phyloP scores from a whole-genome alignment of 1,140 invertebrate species.

The Eriosoma lanigerum region DNA sequence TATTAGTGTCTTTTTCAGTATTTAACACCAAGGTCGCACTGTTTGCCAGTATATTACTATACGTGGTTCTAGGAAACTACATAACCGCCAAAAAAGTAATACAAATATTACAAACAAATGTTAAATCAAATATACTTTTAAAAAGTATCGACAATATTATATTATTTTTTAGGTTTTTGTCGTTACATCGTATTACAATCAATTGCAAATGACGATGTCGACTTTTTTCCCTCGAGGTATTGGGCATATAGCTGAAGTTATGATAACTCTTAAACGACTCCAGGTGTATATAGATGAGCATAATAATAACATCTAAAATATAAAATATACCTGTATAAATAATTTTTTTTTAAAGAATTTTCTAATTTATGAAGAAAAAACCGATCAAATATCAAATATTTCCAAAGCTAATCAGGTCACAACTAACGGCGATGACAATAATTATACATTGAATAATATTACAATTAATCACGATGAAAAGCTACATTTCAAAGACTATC shows the following conservation, averaged over 20 bases:
- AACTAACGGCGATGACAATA: background rate
- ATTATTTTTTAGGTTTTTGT: conserved; percentile 9
- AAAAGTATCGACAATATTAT: too few species aligned
- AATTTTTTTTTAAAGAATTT: background rate
- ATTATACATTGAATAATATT: background rate
- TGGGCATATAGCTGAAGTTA: conserved; percentile 62
- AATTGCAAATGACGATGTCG: conserved; percentile 65
- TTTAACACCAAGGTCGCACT: conserved; percentile 74
- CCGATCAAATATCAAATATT: background rate
- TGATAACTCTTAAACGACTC: conserved; percentile 70
- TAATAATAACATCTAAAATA: background rate
- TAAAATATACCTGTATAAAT: background rate
- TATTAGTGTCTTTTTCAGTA: conserved; percentile 72
- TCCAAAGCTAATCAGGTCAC: background rate
- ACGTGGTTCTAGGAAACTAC: conserved; percentile 68
- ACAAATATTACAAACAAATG: too few species aligned
- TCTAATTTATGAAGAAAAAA: background rate
- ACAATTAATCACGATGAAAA: too few species aligned
- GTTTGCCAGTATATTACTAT: conserved; percentile 76
- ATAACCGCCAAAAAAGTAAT: conserved; percentile 75
- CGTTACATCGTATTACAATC: conserved; percentile 66
- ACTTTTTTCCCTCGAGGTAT: conserved; percentile 70
- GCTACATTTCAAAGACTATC: too few species aligned
- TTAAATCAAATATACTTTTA: too few species aligned
- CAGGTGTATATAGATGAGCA: conserved; percentile 52